phyloP scores from a whole-genome alignment of 2,888 invertebrate genomes.

The Doris montereyensis region DNA sequence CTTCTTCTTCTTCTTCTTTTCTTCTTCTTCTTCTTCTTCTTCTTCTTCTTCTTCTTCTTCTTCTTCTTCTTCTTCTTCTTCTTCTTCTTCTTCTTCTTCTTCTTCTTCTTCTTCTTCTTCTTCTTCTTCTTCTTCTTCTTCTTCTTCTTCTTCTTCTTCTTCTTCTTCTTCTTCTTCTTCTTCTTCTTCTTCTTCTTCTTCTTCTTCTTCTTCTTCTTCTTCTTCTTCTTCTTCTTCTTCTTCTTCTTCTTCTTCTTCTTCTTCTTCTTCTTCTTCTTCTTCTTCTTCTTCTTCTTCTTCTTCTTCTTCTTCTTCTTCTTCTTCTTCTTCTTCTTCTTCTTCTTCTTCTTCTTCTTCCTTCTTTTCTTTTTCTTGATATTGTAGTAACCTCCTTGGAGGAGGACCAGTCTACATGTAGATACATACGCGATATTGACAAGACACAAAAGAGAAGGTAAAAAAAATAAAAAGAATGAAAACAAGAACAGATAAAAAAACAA shows the following conservation, averaged over 20 bases:
- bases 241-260: slow-evolving; percentile 9
- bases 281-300: no score
- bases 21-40: neutral
- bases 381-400: no score
- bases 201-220: slow-evolving; percentile 10
- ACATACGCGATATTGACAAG: no score
- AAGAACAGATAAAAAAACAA: no score
- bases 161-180: neutral
- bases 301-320: no score
- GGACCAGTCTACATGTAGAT: no score
- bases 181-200: slow-evolving; percentile 2
- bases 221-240: slow-evolving; percentile 24
- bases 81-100: slow-evolving; percentile 2
- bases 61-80: neutral
- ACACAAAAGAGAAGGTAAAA: no score
- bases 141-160: neutral
- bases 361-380: no score
- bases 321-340: no score
- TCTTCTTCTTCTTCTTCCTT: no score
- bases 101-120: slow-evolving; percentile 4
- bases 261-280: no score
- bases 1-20: slow-evolving; percentile 16
- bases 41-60: neutral
- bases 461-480: no score
- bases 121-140: slow-evolving; percentile 15